Evolutionary conservation across 2,888 invertebrate genomes (phyloP), one percentile per base, ranked within the genome.

Genomic region (Abrostola tripartita): DNA sequence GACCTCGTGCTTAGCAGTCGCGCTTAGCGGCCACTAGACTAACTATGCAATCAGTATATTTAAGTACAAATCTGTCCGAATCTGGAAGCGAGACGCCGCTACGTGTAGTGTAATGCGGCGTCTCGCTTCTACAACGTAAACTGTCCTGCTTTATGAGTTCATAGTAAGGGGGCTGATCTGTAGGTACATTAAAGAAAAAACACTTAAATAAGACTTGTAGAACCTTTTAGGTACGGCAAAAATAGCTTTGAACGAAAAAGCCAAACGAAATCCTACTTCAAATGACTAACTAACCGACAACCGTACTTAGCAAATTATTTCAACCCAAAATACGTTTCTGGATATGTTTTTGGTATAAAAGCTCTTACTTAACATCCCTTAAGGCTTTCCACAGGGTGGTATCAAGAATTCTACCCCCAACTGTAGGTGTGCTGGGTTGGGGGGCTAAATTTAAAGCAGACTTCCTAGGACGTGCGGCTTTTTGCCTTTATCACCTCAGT

Each of bases 351-450:
- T n/a, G n/a, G 59, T 36, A 57, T 49, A 61, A 59, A 53, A 12
- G 56, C 49, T 38, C 41, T 44, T 40, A 49, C 53, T 56, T n/a
- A 7, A 11, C 10, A 54, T 37, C 61, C 61, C 56, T 50, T 42
- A 47, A 68, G 52, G 35, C 52, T 60, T 76, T 40, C 47, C 44
- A 11, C 42, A 14, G 70, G 61, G 62, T 44, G 75, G 62, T 40
- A 71, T 76, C 65, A 68, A 77, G 67, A 35, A 76, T 76, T 67
- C 56, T 74, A 52, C 57, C 57, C 37, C 54, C 35, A 53, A 61
- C 60, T 52, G 64, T 60, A 62, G 41, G 40, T 41, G 47, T 47
- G 47, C 42, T 7, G 52, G 52, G 59, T 56, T 59, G 44, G 71
- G 54, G 51, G 55, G 54, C 53, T 51, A 64, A 71, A 64, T 75